These are phyloP conservation scores for Muschampia staudingeri DNA, from an alignment of 2,888 invertebrate genomes.

Conservation along the genomic window DNA sequence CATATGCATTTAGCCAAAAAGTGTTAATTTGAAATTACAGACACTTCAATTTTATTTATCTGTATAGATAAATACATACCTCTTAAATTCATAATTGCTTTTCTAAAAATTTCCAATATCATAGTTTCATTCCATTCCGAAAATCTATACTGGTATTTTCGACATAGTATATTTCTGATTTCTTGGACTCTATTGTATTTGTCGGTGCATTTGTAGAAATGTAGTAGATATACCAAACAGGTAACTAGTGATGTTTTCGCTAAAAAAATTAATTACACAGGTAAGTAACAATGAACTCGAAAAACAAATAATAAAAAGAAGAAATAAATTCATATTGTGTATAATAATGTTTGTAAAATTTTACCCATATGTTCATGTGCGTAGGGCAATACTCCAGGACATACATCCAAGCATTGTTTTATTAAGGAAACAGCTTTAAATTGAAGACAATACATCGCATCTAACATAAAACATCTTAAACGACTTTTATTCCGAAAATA, in stretches of 20 bases:
- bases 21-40: too few relatives aligned
- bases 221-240: conserved; percentile 84
- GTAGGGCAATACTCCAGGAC: conserved; percentile 84
- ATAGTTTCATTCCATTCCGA: conserved; percentile 84
- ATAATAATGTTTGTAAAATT: background rate
- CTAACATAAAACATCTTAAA: conserved; percentile 82
- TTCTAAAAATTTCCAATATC: conserved; percentile 82
- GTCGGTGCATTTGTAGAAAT: conserved; percentile 86
- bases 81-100: conserved; percentile 76
- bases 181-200: conserved; percentile 78
- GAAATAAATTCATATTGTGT: background rate
- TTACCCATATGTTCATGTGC: conserved; percentile 70
- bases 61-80: conserved; percentile 71
- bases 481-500: conserved; percentile 77
- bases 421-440: conserved; percentile 83
- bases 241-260: conserved; percentile 83
- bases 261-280: conserved; percentile 71
- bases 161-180: conserved; percentile 77
- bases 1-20: too few relatives aligned
- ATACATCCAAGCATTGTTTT: conserved; percentile 84
- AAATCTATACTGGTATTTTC: conserved; percentile 81
- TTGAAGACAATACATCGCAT: conserved; percentile 87
- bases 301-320: background rate
- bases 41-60: too few relatives aligned
- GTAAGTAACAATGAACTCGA: background rate